Evolutionary conservation across 2,797 vertebrate species (phyloP).

Genomic region (Paguma larvata): DNA sequence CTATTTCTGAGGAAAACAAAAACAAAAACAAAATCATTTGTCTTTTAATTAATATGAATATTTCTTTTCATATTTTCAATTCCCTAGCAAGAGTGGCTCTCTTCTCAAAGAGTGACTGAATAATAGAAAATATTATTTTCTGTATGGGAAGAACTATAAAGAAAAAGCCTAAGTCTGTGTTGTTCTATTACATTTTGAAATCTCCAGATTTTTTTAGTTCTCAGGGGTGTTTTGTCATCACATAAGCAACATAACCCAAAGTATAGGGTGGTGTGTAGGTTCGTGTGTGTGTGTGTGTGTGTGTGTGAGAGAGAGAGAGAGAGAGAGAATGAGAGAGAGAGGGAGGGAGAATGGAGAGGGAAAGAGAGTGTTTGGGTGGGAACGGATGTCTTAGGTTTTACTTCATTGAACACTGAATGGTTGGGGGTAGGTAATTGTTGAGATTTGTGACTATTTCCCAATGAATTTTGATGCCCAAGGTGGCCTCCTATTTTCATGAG

Average conservation of each 20-base stretch:
- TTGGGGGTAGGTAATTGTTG: not conserved
- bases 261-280: not conserved
- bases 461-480: not conserved
- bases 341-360: not conserved
- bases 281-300: too few relatives aligned
- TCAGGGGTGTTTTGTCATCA: not conserved
- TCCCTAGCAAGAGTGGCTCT: not conserved
- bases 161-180: not conserved
- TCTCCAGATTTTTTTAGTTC: not conserved
- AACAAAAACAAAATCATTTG: constrained; percentile 35
- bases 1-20: constrained; percentile 55
- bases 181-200: constrained; percentile 30
- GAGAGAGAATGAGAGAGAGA: not conserved
- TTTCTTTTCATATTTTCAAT: constrained; percentile 40
- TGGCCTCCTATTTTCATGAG: constrained; percentile 4
- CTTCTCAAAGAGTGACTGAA: not conserved
- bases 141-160: not conserved
- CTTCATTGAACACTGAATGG: not conserved
- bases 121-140: not conserved
- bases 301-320: too few relatives aligned
- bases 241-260: not conserved
- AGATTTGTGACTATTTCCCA: not conserved
- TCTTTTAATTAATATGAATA: constrained; percentile 71
- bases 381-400: not conserved
- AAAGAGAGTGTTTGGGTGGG: not conserved